Percentiles rank a stretch among this genome's conserved stretches.
phyloP scores from a whole-genome alignment of 2,113 vertebrate genomes.

The Tinamus guttatus region DNA sequence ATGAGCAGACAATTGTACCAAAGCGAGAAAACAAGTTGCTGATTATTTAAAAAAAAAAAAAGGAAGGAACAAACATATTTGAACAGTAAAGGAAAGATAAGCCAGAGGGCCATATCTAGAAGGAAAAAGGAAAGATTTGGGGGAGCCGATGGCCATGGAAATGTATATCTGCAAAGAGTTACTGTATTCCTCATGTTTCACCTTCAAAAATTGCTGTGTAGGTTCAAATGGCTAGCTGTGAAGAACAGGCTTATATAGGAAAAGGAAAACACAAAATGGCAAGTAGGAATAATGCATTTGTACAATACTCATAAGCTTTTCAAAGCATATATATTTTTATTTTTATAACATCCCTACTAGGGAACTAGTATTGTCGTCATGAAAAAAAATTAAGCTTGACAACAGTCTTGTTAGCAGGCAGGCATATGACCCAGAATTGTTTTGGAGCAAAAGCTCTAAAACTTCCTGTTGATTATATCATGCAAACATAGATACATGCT shows the following conservation, averaged over 20 bases:
- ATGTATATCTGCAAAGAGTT: not conserved
- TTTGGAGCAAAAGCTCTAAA: not conserved
- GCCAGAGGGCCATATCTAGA: not conserved
- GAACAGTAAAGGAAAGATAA: not conserved
- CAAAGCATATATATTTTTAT: not conserved
- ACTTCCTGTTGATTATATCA: not conserved
- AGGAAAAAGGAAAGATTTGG: not conserved
- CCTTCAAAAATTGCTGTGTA: not conserved
- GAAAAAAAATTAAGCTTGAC: not conserved
- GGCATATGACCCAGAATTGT: not conserved
- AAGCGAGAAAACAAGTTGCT: not conserved
- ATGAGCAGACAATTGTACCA: not conserved
- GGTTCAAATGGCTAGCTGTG: not conserved
- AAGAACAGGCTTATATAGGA: not conserved
- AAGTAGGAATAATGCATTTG: not conserved
- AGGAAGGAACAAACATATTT: not conserved
- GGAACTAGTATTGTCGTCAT: not conserved
- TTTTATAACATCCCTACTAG: not conserved
- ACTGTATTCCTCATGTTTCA: not conserved
- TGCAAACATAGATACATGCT: not conserved
- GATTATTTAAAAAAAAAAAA: not conserved
- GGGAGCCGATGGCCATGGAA: not conserved
- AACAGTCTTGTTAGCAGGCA: not conserved
- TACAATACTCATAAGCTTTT: not conserved
- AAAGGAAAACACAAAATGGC: not conserved